Conservation (phyloP, 2,888 invertebrate genomes). For the Lottia gigantea region DNA sequence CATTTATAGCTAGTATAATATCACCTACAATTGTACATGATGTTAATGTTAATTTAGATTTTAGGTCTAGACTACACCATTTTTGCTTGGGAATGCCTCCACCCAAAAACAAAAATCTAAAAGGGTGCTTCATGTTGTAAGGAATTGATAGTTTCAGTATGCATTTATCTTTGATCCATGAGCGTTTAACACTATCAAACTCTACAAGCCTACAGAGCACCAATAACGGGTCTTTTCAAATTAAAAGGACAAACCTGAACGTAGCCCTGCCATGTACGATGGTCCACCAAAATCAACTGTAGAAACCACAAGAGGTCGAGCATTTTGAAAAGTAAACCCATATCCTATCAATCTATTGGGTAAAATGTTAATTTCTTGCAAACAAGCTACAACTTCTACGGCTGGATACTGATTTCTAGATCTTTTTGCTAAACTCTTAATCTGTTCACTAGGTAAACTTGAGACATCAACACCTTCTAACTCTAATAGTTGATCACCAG, state of each 20-base stretch:
- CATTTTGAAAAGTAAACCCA: slow-evolving; percentile 56
- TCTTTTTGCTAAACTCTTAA: slow-evolving; percentile 54
- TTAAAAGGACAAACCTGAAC: slow-evolving; percentile 45
- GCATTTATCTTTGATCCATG: no score
- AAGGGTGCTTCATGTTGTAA: no score
- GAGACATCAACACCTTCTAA: slow-evolving; percentile 64
- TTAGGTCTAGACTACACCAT: no score
- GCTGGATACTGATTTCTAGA: slow-evolving; percentile 54
- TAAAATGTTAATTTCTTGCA: slow-evolving; percentile 50
- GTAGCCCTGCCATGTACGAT: slow-evolving; percentile 58
- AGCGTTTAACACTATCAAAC: no score
- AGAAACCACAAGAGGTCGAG: slow-evolving; percentile 54
- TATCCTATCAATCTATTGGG: slow-evolving; percentile 49
- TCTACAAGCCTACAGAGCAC: no score
- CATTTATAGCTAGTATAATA: slow-evolving; percentile 60
- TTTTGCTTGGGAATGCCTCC: no score
- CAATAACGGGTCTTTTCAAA: no score
- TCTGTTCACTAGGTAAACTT: slow-evolving; percentile 54
- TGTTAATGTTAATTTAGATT: not conserved
- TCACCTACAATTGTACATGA: slow-evolving; percentile 46
- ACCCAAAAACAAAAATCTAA: no score
- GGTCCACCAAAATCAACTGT: slow-evolving; percentile 59
- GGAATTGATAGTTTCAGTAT: no score
- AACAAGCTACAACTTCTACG: slow-evolving; percentile 60
- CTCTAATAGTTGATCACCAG: slow-evolving; percentile 65